phyloP scores from a whole-genome alignment of 2,113 vertebrate genomes.

The Oreotrochilus melanogaster region DNA sequence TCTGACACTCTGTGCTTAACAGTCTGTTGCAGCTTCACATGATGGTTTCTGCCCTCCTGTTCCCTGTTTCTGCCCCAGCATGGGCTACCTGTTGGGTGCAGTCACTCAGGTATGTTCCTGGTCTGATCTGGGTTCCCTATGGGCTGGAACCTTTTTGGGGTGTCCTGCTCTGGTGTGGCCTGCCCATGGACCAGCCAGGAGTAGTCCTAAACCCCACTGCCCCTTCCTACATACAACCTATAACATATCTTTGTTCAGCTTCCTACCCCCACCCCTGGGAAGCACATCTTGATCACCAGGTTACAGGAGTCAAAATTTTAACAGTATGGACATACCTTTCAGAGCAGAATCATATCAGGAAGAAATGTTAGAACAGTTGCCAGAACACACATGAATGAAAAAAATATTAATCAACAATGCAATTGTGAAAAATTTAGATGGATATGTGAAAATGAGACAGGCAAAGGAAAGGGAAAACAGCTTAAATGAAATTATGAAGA shows the following conservation, averaged over 20 bases:
- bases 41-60: background rate
- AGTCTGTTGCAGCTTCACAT: background rate
- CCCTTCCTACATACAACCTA: background rate
- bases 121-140: background rate
- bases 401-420: background rate
- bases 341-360: background rate
- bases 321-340: background rate
- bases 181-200: accelerated
- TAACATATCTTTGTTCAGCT: accelerated
- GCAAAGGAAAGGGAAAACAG: background rate
- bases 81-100: background rate
- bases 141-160: background rate
- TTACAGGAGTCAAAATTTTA: background rate
- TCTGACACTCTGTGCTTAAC: background rate
- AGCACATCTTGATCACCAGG: background rate
- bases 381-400: background rate
- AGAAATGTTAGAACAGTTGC: background rate
- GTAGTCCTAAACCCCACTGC: background rate
- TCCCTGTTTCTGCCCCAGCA: background rate
- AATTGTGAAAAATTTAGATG: background rate
- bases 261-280: accelerated
- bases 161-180: accelerated
- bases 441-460: background rate
- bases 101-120: background rate
- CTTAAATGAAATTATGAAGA: background rate